A percentile compares a stretch with the other conserved stretches of the same genome.
phyloP scores from a whole-genome alignment of 1,140 invertebrate genomes.

The Drosophila serrata region DNA sequence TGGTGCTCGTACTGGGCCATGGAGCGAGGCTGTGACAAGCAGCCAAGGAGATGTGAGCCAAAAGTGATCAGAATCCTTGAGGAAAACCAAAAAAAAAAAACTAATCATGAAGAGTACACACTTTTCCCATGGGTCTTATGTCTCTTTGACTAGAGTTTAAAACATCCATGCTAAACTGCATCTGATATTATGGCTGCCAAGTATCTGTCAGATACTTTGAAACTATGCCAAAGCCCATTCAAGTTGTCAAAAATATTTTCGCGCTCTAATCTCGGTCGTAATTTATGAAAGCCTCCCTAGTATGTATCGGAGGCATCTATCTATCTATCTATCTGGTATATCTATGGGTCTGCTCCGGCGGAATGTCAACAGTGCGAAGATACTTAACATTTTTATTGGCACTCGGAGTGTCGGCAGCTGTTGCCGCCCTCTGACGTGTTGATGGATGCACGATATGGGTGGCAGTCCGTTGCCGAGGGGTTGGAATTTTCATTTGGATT shows the following conservation, averaged over 20 bases:
- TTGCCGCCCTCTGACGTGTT: slow-evolving; percentile 72
- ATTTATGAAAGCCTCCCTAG: slow-evolving; percentile 53
- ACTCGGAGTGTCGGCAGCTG: slow-evolving; percentile 77
- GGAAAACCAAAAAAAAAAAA: slow-evolving; percentile 17
- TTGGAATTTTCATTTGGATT: slow-evolving; percentile 62
- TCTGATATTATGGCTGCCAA: not conserved
- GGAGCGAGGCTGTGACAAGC: slow-evolving; percentile 30
- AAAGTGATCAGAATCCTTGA: slow-evolving; percentile 13
- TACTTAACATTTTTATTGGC: slow-evolving; percentile 85
- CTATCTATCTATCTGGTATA: too few species aligned
- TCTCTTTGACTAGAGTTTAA: not conserved
- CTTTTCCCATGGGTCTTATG: not conserved
- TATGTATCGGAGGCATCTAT: slow-evolving; percentile 67
- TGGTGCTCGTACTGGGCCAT: not conserved
- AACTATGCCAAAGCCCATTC: slow-evolving; percentile 64
- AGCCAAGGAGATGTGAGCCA: slow-evolving; percentile 10
- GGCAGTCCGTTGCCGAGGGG: slow-evolving; percentile 9
- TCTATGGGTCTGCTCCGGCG: slow-evolving; percentile 33
- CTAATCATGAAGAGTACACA: not conserved
- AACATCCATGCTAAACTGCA: not conserved
- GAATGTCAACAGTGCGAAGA: slow-evolving; percentile 79
- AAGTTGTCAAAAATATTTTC: slow-evolving; percentile 67
- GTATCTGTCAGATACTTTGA: slow-evolving; percentile 34
- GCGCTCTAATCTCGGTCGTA: slow-evolving; percentile 55
- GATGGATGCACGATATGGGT: slow-evolving; percentile 62